Base-by-base conservation (phyloP, 2,113 vertebrate species). In the Motacilla tschutschensis region DNA sequence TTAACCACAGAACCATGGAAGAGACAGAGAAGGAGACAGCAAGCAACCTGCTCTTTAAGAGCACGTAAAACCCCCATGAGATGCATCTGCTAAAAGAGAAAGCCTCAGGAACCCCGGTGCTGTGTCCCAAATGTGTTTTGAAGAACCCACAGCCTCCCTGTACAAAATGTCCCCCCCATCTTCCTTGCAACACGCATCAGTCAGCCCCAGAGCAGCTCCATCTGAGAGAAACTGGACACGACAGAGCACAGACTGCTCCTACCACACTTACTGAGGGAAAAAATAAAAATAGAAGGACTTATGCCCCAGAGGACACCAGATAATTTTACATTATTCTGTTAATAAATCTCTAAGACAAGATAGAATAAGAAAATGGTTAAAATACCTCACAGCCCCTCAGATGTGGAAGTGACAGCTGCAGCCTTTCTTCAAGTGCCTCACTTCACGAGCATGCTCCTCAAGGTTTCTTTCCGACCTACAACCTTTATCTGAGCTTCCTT, bases 401-500 rank as follows among this genome's bases (percentile, higher is more conserved):
- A 69, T 44, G 74, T 82, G 85, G 55, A 92, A 62, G 77, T 65
- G 76, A 79, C 36, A 86, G 91, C 79, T 63, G 74, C 85, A 83
- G 77, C 60, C 63, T 77, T 82, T 87, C 79, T 78, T 67, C 73
- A 87, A 79, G 60, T 5, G 57, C 83, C 71, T 87, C 76, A 55
- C 91, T 88, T 90, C 47, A 40, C 0, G 83, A 94, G 93, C 93
- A 78, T 91, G 66, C 87, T 91, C 82, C 47, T 55, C 43, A 71
- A 76, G 87, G 87, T 77, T 81, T 78, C 81, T 67, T 62, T 81
- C 55, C 0, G 64, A 93, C 86, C 84, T 94, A 74, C 79, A 90
- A 81, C 81, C 74, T 76, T 88, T 81, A 81, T 82, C 86, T 84
- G 77, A 59, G 88, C 89, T 96, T 96, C 94, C 95, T 96, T 63